Base-by-base conservation (phyloP, 1,140 invertebrate genomes). In the Drosophila prosaltans region DNA sequence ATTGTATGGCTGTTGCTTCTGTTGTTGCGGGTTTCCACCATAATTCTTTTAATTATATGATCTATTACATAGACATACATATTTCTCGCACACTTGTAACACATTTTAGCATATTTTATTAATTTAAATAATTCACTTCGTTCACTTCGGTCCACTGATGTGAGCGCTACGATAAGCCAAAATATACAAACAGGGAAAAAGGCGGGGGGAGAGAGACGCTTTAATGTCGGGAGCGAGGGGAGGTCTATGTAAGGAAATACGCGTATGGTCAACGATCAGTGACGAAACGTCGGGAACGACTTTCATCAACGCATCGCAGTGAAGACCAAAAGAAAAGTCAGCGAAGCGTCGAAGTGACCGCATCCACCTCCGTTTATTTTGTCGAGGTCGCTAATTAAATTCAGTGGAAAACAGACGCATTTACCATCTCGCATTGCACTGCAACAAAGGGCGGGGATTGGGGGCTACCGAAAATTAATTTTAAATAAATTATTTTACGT, bases 21-120 rank as follows among this genome's bases (percentile, higher is more conserved):
- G 4, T 7, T 74, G 68, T 74, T 62, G 26, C 36, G 41, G 39
- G 78, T 89, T 84, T 90, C 84, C 85, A 81, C 78, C 84, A 89
- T 89, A 89, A 89, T 89, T 89, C 84, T 89, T 89, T 79, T 89
- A 89, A 89, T 89, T 89, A 89, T 90, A 84, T 89, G 84, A 89
- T 89, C 84, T 89, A 89, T 89, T 89, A 79, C 84, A 77, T 69
- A 39, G 51, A 73, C 40, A 68, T 24, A 58, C 66, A 80, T 80
- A 81, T 81, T 74, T 88, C 80, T 80, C 80, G 80, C 83, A 89
- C 84, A 88, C 84, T 89, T 89, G 84, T 89, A 89, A 90, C 85
- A 90, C 85, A 84, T 85, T 89, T 89, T 89, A 89, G 85, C 84
- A 89, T 89, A 89, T 89, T 89, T 89, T 89, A 89, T 89, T 84